phyloP scores from a whole-genome alignment of 2,888 invertebrate species.

The Drosophila recens region DNA sequence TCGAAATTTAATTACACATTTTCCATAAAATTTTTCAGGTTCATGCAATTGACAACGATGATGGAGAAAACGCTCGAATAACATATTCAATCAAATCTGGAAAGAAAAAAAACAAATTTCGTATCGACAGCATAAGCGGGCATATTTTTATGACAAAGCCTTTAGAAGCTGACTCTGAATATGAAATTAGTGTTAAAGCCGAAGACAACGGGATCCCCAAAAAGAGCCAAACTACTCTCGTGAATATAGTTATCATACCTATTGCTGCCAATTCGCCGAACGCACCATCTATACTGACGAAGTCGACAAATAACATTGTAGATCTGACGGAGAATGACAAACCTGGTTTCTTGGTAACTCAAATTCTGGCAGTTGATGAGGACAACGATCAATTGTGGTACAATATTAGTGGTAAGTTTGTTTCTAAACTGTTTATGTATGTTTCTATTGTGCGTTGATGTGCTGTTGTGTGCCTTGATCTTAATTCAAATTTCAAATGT shows the following conservation, averaged over 20 bases:
- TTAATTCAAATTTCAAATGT: not conserved
- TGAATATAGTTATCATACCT: slow-evolving; percentile 89
- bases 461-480: not conserved
- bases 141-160: slow-evolving; percentile 91
- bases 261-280: slow-evolving; percentile 87
- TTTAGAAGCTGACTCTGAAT: slow-evolving; percentile 88
- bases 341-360: slow-evolving; percentile 93
- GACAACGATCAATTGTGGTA: slow-evolving; percentile 96
- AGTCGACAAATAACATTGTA: slow-evolving; percentile 89
- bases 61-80: slow-evolving; percentile 92
- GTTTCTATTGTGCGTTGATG: not conserved
- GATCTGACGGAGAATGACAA: slow-evolving; percentile 94
- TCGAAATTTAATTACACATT: too few relatives aligned
- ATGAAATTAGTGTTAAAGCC: slow-evolving; percentile 86
- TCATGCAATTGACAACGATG: slow-evolving; percentile 92
- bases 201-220: slow-evolving; percentile 92
- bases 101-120: slow-evolving; percentile 91
- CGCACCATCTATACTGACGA: slow-evolving; percentile 88
- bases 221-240: slow-evolving; percentile 91
- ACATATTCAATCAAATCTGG: slow-evolving; percentile 93
- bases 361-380: slow-evolving; percentile 93
- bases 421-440: not conserved
- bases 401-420: slow-evolving; percentile 92
- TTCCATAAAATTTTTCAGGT: slow-evolving; percentile 62
- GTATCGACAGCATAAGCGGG: slow-evolving; percentile 92